These are phyloP conservation scores for Porphyrio hochstetteri DNA, from an alignment of 2,113 vertebrate genomes.

Conservation along the genomic window DNA sequence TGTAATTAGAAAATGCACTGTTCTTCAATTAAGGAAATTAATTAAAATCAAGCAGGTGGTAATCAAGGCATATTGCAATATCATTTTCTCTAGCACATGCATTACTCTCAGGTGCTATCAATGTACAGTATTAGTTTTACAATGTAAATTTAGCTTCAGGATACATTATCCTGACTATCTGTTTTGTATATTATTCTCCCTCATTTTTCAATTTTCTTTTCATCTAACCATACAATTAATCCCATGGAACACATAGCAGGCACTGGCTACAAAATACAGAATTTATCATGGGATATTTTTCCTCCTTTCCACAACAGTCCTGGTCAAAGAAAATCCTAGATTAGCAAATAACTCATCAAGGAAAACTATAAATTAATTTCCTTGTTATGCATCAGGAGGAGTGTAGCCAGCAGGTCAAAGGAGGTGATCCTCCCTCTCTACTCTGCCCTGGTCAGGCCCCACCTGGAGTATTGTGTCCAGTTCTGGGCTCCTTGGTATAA, in stretches of 20 bases:
- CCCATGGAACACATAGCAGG: not conserved
- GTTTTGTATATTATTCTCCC: not conserved
- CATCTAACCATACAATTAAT: not conserved
- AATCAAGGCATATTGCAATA: constrained; percentile 57
- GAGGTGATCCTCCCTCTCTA: too few species aligned
- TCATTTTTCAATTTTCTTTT: not conserved
- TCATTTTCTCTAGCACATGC: constrained; percentile 38
- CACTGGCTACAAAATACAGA: not conserved
- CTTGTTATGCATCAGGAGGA: too few species aligned
- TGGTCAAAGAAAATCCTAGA: not conserved
- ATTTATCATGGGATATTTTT: not conserved
- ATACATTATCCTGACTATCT: not conserved
- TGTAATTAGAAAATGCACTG: constrained; percentile 65
- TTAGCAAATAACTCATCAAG: not conserved
- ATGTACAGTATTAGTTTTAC: constrained; percentile 4
- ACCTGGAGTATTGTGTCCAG: too few species aligned
- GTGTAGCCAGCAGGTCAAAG: too few species aligned
- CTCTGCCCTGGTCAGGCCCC: too few species aligned
- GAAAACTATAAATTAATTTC: not conserved
- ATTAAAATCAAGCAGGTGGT: constrained; percentile 58
- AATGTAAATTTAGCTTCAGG: constrained; percentile 25
- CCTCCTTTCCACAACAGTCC: not conserved
- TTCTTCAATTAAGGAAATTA: constrained; percentile 64
- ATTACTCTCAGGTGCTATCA: constrained; percentile 49
- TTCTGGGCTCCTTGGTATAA: too few species aligned